Percentiles rank a stretch among this genome's conserved stretches.
Conservation (phyloP, 2,797 vertebrate species). For the Loris lydekkerianus region DNA sequence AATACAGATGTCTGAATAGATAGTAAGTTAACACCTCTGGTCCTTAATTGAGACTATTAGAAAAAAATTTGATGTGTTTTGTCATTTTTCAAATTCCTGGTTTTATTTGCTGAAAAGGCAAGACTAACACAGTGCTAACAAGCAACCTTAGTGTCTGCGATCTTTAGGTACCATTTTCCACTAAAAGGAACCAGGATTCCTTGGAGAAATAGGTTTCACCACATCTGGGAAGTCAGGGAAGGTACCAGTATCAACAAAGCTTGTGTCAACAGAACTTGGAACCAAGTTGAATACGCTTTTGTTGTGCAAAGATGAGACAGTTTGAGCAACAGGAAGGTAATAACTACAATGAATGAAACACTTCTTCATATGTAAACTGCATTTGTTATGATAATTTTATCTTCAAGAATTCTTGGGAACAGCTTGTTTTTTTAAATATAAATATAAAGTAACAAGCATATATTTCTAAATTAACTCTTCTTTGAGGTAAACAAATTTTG, state of each 20-base stretch:
- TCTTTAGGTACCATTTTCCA: background rate
- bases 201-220: background rate
- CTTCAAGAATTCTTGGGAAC: background rate
- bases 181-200: background rate
- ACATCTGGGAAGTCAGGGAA: background rate
- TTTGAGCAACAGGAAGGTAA: background rate
- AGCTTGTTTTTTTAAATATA: background rate
- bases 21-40: background rate
- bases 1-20: background rate
- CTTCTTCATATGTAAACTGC: background rate
- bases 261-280: background rate
- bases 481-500: background rate
- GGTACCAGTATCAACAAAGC: background rate
- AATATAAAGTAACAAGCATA: background rate
- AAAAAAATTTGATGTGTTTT: background rate
- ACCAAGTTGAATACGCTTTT: background rate
- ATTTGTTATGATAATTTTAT: background rate
- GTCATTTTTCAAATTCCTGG: constrained; percentile 23
- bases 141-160: background rate
- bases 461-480: background rate
- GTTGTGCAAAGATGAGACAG: background rate
- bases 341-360: background rate
- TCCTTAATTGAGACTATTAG: background rate
- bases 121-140: background rate
- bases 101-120: background rate